Percentiles rank a stretch among this genome's conserved stretches.
phyloP scores from a whole-genome alignment of 2,888 invertebrate genomes.

The Anthophora plumipes region DNA sequence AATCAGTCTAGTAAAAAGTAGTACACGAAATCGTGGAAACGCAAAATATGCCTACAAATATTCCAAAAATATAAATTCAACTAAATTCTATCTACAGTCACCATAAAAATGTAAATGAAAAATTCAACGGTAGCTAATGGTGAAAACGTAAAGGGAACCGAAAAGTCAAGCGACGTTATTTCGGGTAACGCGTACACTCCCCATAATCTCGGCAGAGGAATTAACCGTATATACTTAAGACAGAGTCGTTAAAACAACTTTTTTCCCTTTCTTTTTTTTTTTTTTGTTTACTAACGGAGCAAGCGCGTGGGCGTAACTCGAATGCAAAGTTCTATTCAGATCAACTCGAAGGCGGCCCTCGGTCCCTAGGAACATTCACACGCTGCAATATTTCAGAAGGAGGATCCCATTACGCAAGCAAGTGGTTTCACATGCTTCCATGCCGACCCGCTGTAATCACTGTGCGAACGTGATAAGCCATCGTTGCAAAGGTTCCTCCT shows the following conservation, averaged over 20 bases:
- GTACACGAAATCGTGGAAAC: too few relatives aligned
- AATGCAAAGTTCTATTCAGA: conserved; percentile 11
- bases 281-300: not conserved
- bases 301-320: conserved; percentile 3
- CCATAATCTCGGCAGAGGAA: not conserved
- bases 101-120: not conserved
- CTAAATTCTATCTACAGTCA: not conserved
- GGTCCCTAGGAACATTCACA: conserved; percentile 20
- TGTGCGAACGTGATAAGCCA: conserved; percentile 41
- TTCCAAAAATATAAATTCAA: too few relatives aligned
- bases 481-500: conserved; percentile 34
- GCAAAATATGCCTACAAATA: too few relatives aligned
- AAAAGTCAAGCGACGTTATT: too few relatives aligned
- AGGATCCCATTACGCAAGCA: conserved; percentile 30
- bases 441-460: conserved; percentile 37
- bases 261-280: too few relatives aligned
- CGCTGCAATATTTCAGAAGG: conserved; percentile 31
- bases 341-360: not conserved
- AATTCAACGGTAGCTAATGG: too few relatives aligned
- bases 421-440: conserved; percentile 39
- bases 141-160: too few relatives aligned
- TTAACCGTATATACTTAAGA: conserved; percentile 1
- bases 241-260: not conserved
- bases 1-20: too few relatives aligned
- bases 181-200: too few relatives aligned